Percentiles rank a stretch among this genome's conserved stretches.
Evolutionary conservation across 1,140 invertebrate genomes (phyloP).

Genomic region (Parasteatoda tepidariorum): DNA sequence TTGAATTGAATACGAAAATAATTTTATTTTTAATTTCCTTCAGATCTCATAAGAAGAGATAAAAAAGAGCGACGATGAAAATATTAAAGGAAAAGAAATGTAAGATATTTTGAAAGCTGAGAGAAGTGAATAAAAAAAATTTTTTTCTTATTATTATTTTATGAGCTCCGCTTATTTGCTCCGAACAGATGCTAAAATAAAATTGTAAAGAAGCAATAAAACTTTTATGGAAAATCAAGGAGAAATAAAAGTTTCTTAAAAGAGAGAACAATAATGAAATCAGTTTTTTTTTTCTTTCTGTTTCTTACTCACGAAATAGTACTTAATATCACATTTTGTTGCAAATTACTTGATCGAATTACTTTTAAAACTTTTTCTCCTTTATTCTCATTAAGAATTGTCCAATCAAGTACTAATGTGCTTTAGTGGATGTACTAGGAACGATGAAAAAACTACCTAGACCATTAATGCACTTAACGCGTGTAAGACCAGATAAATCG

Average conservation of each 20-base stretch:
- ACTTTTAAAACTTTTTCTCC: constrained; percentile 24
- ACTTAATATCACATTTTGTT: constrained; percentile 43
- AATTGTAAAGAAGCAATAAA: background rate
- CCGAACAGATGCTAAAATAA: background rate
- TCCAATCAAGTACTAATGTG: constrained; percentile 37
- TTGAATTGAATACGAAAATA: too few species aligned
- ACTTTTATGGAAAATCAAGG: background rate
- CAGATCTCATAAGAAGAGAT: too few species aligned
- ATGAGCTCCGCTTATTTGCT: background rate
- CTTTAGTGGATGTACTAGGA: background rate
- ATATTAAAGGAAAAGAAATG: too few species aligned
- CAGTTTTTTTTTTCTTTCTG: too few species aligned
- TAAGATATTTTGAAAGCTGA: too few species aligned
- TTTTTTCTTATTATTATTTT: background rate
- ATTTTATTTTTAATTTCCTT: too few species aligned
- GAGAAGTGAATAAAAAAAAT: too few species aligned
- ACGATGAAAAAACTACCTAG: constrained; percentile 6
- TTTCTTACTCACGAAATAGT: constrained; percentile 9
- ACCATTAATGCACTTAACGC: constrained; percentile 1
- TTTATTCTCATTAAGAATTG: constrained; percentile 35
- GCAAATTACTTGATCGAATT: constrained; percentile 50
- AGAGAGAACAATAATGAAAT: constrained; percentile 12
- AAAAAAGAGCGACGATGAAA: too few species aligned
- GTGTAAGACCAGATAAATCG: constrained; percentile 6
- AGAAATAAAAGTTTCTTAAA: background rate